These are phyloP conservation scores for Phoebastria nigripes DNA, from an alignment of 2,797 vertebrate species.

Conservation along the genomic window DNA sequence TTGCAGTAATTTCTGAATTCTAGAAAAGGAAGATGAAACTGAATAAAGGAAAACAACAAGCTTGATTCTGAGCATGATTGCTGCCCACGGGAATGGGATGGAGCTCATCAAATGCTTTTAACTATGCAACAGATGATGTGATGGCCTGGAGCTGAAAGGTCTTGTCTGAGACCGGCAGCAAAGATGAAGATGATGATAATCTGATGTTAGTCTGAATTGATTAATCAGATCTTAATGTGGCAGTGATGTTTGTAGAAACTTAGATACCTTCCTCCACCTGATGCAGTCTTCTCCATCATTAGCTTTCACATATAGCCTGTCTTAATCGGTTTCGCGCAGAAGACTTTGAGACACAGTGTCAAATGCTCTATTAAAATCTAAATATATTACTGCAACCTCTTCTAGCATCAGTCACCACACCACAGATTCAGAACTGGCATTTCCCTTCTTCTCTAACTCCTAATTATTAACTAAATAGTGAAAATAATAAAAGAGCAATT, in stretches of 20 bases:
- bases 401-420: neutral
- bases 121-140: neutral
- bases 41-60: neutral
- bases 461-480: neutral
- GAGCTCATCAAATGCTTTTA: constrained; percentile 13
- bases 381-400: neutral
- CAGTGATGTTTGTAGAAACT: neutral
- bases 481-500: neutral
- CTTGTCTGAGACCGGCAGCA: neutral
- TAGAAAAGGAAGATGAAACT: neutral
- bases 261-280: neutral
- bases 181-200: neutral
- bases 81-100: neutral
- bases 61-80: neutral
- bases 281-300: neutral
- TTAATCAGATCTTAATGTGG: constrained; percentile 10
- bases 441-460: neutral
- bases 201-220: neutral
- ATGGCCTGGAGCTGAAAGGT: neutral
- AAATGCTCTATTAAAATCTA: neutral
- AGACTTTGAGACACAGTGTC: neutral
- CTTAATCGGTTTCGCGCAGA: neutral
- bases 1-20: neutral
- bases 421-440: neutral
- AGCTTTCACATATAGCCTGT: neutral